Evolutionary conservation across 2,113 vertebrate genomes (phyloP).

Genomic region (Halcyon malimbica): DNA sequence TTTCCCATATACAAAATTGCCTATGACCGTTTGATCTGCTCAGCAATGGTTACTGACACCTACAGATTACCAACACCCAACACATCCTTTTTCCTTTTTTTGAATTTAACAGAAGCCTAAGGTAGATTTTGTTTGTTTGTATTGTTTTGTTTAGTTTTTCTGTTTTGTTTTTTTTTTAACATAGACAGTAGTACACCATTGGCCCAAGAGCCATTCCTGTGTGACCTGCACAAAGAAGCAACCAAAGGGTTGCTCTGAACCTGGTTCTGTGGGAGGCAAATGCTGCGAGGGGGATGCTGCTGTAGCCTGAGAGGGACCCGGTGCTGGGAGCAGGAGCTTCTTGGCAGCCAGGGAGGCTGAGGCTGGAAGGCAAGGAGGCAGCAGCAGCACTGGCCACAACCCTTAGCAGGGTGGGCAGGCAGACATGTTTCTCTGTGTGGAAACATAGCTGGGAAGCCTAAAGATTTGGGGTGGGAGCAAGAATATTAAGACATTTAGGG

Average conservation of each 20-base stretch:
- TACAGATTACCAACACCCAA: background rate
- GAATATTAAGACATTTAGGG: background rate
- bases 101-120: background rate
- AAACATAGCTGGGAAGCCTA: background rate
- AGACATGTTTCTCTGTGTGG: background rate
- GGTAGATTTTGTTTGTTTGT: too few species aligned
- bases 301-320: too few species aligned
- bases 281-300: background rate
- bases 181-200: accelerated
- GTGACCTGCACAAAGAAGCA: background rate
- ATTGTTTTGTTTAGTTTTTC: too few species aligned
- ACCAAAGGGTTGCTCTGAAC: too few species aligned
- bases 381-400: accelerated
- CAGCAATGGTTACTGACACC: background rate
- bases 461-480: background rate
- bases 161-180: too few species aligned
- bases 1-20: background rate
- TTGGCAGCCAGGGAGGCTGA: background rate
- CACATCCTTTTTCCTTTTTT: too few species aligned
- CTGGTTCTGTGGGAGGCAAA: background rate
- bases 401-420: background rate
- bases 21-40: background rate
- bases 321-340: background rate
- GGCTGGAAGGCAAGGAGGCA: background rate
- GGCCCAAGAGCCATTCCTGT: too few species aligned